phyloP scores from a whole-genome alignment of 1,140 invertebrate species.

The Hyles vespertilio region DNA sequence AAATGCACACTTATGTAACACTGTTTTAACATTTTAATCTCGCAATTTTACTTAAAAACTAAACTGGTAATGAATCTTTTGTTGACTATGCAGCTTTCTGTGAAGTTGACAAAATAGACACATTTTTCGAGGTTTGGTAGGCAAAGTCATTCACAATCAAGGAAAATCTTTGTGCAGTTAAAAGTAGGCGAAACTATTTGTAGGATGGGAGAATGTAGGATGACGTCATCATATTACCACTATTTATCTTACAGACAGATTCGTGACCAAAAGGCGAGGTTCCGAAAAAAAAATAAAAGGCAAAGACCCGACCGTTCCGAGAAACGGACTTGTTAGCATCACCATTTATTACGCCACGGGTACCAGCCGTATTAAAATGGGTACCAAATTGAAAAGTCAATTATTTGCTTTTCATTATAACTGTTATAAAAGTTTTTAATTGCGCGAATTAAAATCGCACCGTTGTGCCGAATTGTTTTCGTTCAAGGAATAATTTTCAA shows the following conservation, averaged over 20 bases:
- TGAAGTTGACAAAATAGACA: no score
- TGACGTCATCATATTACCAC: conserved; percentile 53
- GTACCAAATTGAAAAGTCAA: conserved; percentile 51
- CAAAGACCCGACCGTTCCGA: conserved; percentile 49
- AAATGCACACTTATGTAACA: no score
- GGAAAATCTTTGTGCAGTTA: no score
- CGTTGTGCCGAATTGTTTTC: conserved; percentile 7
- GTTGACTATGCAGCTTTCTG: no score
- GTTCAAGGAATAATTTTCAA: neutral
- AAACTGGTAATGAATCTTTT: no score
- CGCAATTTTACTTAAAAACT: no score
- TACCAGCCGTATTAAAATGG: conserved; percentile 35
- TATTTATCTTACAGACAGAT: conserved; percentile 63
- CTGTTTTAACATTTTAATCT: no score
- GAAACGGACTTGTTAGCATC: conserved; percentile 67
- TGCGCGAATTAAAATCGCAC: conserved; percentile 6
- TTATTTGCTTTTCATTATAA: conserved; percentile 39
- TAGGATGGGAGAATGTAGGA: neutral
- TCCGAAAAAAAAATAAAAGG: conserved; percentile 44
- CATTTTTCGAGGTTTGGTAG: no score
- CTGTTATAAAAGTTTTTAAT: conserved; percentile 11
- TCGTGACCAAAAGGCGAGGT: conserved; percentile 58
- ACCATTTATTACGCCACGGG: conserved; percentile 68
- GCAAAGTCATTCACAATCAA: no score
- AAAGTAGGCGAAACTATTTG: no score